phyloP scores from a whole-genome alignment of 2,888 invertebrate genomes.

The Idaea straminata region DNA sequence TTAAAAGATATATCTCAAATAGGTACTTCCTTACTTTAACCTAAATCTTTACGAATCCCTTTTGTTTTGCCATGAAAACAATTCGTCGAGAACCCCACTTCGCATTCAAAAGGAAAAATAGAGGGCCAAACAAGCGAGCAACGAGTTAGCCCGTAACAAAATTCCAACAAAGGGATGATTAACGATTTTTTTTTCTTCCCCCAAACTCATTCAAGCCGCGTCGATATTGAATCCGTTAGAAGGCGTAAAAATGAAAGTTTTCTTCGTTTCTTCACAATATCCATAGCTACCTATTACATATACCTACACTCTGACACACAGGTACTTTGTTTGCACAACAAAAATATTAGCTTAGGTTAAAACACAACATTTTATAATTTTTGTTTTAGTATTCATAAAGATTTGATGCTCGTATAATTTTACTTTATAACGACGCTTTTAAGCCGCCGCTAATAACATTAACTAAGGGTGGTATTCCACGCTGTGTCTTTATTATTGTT shows the following conservation, averaged over 20 bases:
- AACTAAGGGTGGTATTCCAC: background rate
- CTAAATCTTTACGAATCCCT: constrained; percentile 46
- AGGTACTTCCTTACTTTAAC: constrained; percentile 36
- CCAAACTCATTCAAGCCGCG: constrained; percentile 76
- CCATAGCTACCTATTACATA: constrained; percentile 26
- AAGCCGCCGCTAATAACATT: background rate
- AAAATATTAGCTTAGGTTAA: background rate
- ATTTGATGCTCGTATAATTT: background rate
- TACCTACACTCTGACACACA: background rate
- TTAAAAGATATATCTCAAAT: constrained; percentile 32
- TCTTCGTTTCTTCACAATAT: constrained; percentile 64
- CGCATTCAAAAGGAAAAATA: constrained; percentile 74
- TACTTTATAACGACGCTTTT: background rate
- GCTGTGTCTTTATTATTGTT: background rate
- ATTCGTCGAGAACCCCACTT: constrained; percentile 76
- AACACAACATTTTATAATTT: constrained; percentile 1
- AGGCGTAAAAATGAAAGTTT: constrained; percentile 78
- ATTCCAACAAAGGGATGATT: constrained; percentile 80
- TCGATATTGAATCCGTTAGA: constrained; percentile 79
- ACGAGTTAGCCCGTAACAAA: constrained; percentile 79
- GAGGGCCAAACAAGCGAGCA: constrained; percentile 76
- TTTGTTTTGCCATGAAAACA: constrained; percentile 69
- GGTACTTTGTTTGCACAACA: background rate
- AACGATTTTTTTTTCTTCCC: constrained; percentile 72
- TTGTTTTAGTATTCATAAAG: background rate